Percentiles rank a stretch among this genome's conserved stretches.
phyloP scores from a whole-genome alignment of 2,113 vertebrate species.

The Chamaetylas fuelleborni region DNA sequence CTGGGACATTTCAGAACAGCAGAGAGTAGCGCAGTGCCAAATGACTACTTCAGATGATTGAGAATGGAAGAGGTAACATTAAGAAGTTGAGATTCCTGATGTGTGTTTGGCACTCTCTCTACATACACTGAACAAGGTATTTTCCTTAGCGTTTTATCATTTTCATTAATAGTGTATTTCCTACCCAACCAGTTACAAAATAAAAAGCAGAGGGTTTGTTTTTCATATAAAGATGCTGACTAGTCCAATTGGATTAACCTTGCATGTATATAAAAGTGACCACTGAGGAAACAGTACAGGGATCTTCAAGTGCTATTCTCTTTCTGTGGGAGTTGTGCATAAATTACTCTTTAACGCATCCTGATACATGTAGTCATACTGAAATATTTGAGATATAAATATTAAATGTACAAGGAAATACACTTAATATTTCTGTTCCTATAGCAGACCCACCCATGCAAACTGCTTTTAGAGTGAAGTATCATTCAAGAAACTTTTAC shows the following conservation, averaged over 20 bases:
- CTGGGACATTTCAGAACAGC: slow-evolving; percentile 30
- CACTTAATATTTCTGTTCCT: slow-evolving; percentile 66
- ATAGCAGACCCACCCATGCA: slow-evolving; percentile 42
- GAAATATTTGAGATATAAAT: slow-evolving; percentile 62
- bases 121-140: slow-evolving; percentile 10
- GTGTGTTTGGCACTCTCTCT: slow-evolving; percentile 67
- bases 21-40: slow-evolving; percentile 44
- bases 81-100: slow-evolving; percentile 59
- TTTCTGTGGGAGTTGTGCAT: slow-evolving; percentile 31
- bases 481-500: slow-evolving; percentile 44
- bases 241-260: neutral
- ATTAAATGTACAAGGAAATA: slow-evolving; percentile 74
- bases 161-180: neutral
- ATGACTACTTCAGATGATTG: slow-evolving; percentile 56
- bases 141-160: slow-evolving; percentile 31
- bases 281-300: slow-evolving; percentile 46
- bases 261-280: neutral
- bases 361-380: slow-evolving; percentile 46
- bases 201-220: neutral
- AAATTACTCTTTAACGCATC: slow-evolving; percentile 63
- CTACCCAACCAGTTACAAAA: neutral
- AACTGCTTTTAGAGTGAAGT: slow-evolving; percentile 36
- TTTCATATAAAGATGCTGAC: neutral
- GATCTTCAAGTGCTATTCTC: slow-evolving; percentile 44
- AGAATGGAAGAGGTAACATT: slow-evolving; percentile 59